These are phyloP conservation scores for Pygoscelis adeliae DNA, from an alignment of 2,113 vertebrate species.

Conservation along the genomic window DNA sequence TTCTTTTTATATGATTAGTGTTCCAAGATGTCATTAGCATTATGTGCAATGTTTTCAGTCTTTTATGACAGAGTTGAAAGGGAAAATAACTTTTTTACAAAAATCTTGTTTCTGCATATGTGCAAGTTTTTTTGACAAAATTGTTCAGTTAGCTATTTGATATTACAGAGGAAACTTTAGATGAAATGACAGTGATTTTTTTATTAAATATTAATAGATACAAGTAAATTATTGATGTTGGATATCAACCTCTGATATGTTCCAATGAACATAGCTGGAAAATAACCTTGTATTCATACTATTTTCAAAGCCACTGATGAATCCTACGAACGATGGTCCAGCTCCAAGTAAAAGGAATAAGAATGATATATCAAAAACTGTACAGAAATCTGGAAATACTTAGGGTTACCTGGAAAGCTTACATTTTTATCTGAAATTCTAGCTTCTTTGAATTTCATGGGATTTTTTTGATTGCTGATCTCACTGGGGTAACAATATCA, in stretches of 20 bases:
- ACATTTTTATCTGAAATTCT: not conserved
- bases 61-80: not conserved
- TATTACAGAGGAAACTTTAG: not conserved
- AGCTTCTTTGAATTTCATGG: not conserved
- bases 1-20: not conserved
- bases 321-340: not conserved
- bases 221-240: not conserved
- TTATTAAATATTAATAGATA: not conserved
- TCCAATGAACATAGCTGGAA: not conserved
- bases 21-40: not conserved
- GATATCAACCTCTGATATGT: not conserved
- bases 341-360: not conserved
- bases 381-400: not conserved
- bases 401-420: not conserved
- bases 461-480: not conserved
- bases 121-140: not conserved
- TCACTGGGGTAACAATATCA: not conserved
- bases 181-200: not conserved
- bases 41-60: not conserved
- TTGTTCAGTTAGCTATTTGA: not conserved
- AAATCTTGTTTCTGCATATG: not conserved
- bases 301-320: not conserved
- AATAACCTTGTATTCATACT: not conserved
- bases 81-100: not conserved
- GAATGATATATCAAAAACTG: not conserved